Percentiles rank a stretch among this genome's conserved stretches.
Conservation (phyloP, 2,113 vertebrate genomes). For the Chaetura pelagica region DNA sequence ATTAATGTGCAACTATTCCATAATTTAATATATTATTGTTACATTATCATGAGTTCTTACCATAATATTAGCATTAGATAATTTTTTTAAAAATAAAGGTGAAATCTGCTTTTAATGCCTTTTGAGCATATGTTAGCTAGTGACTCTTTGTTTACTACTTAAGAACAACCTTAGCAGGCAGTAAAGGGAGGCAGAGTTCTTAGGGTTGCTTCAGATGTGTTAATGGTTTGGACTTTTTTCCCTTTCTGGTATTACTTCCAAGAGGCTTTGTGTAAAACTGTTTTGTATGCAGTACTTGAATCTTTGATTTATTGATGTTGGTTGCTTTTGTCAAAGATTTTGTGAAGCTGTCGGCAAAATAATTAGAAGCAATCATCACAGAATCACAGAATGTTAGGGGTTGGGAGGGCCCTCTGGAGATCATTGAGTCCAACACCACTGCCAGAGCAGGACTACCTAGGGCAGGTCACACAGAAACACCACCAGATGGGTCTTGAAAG, state of each 20-base stretch:
- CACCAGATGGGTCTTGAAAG: no score
- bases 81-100: conserved; percentile 2
- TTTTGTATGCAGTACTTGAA: not conserved
- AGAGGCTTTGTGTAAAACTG: not conserved
- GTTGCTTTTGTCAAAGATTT: not conserved
- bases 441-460: no score
- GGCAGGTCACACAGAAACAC: no score
- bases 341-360: not conserved
- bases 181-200: not conserved
- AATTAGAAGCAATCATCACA: no score
- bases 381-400: no score
- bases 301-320: not conserved
- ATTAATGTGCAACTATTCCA: not conserved
- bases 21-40: not conserved
- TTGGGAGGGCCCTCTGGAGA: no score
- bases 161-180: not conserved
- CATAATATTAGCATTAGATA: not conserved
- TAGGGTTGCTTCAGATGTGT: not conserved
- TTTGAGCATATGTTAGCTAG: not conserved
- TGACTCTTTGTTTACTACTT: not conserved
- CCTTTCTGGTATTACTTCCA: not conserved
- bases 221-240: not conserved
- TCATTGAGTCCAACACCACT: no score
- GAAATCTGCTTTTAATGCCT: not conserved
- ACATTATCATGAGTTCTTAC: not conserved